Base-by-base conservation (phyloP, 2,113 vertebrate genomes). In the Balaeniceps rex region DNA sequence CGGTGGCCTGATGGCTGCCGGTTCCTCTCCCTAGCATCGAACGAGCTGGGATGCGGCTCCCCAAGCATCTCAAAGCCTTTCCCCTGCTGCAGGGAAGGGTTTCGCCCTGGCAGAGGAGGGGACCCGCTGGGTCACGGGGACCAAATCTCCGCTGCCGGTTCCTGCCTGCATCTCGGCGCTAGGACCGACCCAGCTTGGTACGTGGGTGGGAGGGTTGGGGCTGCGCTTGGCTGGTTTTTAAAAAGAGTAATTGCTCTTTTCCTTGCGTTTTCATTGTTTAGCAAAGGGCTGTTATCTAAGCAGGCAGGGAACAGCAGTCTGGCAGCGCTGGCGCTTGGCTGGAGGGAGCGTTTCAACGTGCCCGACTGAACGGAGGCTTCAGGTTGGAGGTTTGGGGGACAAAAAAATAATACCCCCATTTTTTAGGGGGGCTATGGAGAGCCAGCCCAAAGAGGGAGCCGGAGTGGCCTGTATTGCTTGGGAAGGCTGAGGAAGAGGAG, bases 241-340 rank as follows among this genome's bases (percentile, higher is more conserved):
- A 25, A 78, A 44, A 80, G 54, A n/a, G 63, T 69, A 90, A 88
- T 96, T 93, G 88, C 91, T 88, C 91, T 90, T 94, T 91, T 79
- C 72, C 76, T 74, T 11, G 54, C 8, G 4, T 66, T 55, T 19
- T 7, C 76, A 63, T 87, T 92, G 95, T 75, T 46, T 31, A 19
- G 83, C 70, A 7, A 11, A 13, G 74, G 61, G 90, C 61, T 82
- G 85, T 29, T 55, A 34, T 34, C 42, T 25, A 10, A 61, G 93
- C 49, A 7, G 74, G 88, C 52, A 14, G 85, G 78, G 57, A 83
- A 2, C 60, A 5, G 78, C 40, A n/a, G 34, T 2, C 87, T 79
- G 87, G 87, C 90, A 72, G 54, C 3, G 2, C 68, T 33, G 38
- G 72, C 10, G 44, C 55, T 83, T 36, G 70, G 65, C 85, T 74